A percentile compares a stretch with the other conserved stretches of the same genome.
These are phyloP conservation scores for Drosophila ezoana DNA, from an alignment of 2,888 invertebrate species.

Conservation along the genomic window DNA sequence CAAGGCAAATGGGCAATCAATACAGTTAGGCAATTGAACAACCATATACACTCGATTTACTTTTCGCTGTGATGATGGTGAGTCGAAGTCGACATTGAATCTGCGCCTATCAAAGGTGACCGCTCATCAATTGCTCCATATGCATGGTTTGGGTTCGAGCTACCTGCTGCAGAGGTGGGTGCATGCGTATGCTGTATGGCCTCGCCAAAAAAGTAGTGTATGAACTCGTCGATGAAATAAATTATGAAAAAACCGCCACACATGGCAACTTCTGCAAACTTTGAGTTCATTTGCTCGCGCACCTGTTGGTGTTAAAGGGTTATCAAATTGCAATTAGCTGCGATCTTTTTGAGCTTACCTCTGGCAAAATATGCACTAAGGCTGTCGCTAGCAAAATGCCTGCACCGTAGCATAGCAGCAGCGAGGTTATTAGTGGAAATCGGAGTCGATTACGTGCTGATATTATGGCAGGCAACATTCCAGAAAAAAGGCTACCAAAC, in stretches of 20 bases:
- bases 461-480: constrained; percentile 89
- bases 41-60: constrained; percentile 25
- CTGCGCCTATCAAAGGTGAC: constrained; percentile 38
- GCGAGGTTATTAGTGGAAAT: constrained; percentile 88
- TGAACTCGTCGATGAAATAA: constrained; percentile 90
- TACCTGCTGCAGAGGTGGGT: constrained; percentile 21
- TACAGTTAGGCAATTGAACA: constrained; percentile 4
- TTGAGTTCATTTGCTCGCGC: constrained; percentile 86
- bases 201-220: constrained; percentile 88
- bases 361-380: constrained; percentile 92
- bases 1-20: constrained; percentile 12
- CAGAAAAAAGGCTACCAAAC: constrained; percentile 89
- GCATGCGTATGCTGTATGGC: constrained; percentile 77
- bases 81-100: neutral
- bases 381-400: constrained; percentile 92
- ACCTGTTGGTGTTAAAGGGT: constrained; percentile 60
- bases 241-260: constrained; percentile 90
- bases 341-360: constrained; percentile 85
- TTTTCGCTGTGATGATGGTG: constrained; percentile 29
- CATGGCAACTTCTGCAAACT: constrained; percentile 88
- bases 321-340: constrained; percentile 13
- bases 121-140: constrained; percentile 77
- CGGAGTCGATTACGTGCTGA: constrained; percentile 87
- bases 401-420: constrained; percentile 91
- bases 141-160: constrained; percentile 29